Evolutionary conservation across 2,797 vertebrate genomes (phyloP).

Genomic region (Chaetodon trifasciatus): DNA sequence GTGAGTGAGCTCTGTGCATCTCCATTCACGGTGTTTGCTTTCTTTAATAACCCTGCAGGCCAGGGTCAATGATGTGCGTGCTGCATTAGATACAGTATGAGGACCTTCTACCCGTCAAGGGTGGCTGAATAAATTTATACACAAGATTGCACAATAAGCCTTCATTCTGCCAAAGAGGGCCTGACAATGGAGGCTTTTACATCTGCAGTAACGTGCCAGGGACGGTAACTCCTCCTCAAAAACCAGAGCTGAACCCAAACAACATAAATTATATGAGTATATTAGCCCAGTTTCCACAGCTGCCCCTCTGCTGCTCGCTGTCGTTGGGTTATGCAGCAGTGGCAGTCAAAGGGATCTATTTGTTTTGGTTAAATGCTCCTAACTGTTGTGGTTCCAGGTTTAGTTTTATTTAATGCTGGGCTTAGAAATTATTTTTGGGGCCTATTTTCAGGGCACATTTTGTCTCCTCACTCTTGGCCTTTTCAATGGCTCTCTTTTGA

Average conservation of each 20-base stretch:
- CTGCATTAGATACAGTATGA: slow-evolving; percentile 21
- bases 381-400: slow-evolving; percentile 18
- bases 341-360: slow-evolving; percentile 20
- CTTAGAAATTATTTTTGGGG: neutral
- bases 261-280: slow-evolving; percentile 69
- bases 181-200: slow-evolving; percentile 60
- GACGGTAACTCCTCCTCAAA: slow-evolving; percentile 73
- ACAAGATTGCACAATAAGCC: slow-evolving; percentile 48
- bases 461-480: neutral
- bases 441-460: neutral
- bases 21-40: neutral
- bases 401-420: slow-evolving; percentile 31
- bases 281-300: slow-evolving; percentile 68
- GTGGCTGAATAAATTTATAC: slow-evolving; percentile 53
- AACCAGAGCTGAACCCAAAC: slow-evolving; percentile 65
- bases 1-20: slow-evolving; percentile 12
- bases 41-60: neutral
- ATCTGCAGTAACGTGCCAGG: slow-evolving; percentile 61
- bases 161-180: slow-evolving; percentile 55
- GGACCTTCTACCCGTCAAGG: neutral
- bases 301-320: slow-evolving; percentile 34
- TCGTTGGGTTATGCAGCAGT: slow-evolving; percentile 34
- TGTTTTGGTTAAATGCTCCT: slow-evolving; percentile 36
- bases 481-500: slow-evolving; percentile 10
- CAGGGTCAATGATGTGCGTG: neutral